Conservation (phyloP, 1,140 invertebrate species). For the Bursaphelenchus mucronatus region DNA sequence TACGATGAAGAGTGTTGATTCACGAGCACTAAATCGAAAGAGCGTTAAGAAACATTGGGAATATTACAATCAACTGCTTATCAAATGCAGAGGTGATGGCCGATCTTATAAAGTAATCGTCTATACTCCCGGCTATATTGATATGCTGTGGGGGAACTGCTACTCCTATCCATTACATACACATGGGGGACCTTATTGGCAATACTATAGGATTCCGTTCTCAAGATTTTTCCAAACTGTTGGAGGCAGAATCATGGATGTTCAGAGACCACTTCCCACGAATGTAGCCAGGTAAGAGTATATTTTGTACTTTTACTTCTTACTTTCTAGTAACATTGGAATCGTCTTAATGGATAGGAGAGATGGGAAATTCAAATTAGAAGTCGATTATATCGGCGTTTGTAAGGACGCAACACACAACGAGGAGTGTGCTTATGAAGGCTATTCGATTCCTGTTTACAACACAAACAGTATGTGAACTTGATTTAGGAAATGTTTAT, state of each 20-base stretch:
- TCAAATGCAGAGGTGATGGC: conserved; percentile 56
- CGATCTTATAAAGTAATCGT: conserved; percentile 58
- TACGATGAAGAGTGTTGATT: conserved; percentile 35
- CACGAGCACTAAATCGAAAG: conserved; percentile 31
- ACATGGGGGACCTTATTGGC: conserved; percentile 60
- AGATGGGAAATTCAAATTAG: conserved; percentile 51
- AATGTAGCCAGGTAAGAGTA: conserved; percentile 33
- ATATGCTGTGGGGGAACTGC: conserved; percentile 57
- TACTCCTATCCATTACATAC: conserved; percentile 56
- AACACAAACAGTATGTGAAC: conserved; percentile 37
- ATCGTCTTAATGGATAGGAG: conserved; percentile 57
- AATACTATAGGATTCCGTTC: conserved; percentile 58
- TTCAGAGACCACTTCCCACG: conserved; percentile 37
- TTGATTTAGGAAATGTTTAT: neutral
- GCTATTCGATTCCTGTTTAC: conserved; percentile 47
- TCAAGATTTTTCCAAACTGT: conserved; percentile 57
- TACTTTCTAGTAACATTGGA: conserved; percentile 47
- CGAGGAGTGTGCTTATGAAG: conserved; percentile 58
- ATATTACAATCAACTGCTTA: conserved; percentile 38
- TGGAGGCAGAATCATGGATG: conserved; percentile 51
- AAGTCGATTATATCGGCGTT: conserved; percentile 58
- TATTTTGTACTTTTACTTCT: conserved; percentile 1
- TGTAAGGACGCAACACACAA: conserved; percentile 48
- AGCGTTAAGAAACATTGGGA: conserved; percentile 30
- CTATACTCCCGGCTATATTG: conserved; percentile 45